A percentile compares a stretch with the other conserved stretches of the same genome.
phyloP scores from a whole-genome alignment of 53 echinoderm and acorn worm species.

The Pentamera pediparva region DNA sequence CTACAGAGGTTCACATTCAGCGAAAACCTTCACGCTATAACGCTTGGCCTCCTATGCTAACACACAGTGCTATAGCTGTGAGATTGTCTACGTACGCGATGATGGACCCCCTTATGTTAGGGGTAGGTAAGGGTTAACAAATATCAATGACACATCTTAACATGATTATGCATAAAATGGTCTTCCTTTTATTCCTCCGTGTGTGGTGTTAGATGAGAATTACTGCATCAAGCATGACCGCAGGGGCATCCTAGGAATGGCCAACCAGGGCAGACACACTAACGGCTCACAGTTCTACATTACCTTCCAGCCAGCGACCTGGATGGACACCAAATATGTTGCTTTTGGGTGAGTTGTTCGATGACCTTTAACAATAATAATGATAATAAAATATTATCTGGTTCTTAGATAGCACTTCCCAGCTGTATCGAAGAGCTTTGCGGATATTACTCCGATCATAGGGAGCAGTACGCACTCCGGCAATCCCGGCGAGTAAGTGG shows the following conservation, averaged over 20 bases:
- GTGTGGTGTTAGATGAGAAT: slow-evolving; percentile 67
- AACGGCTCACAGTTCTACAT: slow-evolving; percentile 98
- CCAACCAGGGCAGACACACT: slow-evolving; percentile 91
- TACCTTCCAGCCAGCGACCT: slow-evolving; percentile 80
- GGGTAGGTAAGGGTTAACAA: not conserved
- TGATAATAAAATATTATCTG: no score
- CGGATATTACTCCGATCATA: no score
- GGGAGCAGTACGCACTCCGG: no score
- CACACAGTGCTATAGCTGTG: not conserved
- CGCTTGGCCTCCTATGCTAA: no score
- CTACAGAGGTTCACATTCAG: not conserved
- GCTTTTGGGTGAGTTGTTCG: slow-evolving; percentile 81
- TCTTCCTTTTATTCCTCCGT: not conserved
- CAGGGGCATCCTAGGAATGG: slow-evolving; percentile 90
- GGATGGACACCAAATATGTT: slow-evolving; percentile 99
- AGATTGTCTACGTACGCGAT: not conserved
- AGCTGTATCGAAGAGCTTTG: no score
- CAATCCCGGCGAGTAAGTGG: no score
- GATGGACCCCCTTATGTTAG: no score
- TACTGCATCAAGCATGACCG: slow-evolving; percentile 71
- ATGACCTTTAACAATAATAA: not conserved
- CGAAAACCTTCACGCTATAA: no score
- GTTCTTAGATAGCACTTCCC: no score
- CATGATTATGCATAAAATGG: not conserved
- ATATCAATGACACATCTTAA: not conserved